Percentiles rank a stretch among this genome's conserved stretches.
phyloP scores from a whole-genome alignment of 2,888 invertebrate species.

The Scrobipalpa costella region DNA sequence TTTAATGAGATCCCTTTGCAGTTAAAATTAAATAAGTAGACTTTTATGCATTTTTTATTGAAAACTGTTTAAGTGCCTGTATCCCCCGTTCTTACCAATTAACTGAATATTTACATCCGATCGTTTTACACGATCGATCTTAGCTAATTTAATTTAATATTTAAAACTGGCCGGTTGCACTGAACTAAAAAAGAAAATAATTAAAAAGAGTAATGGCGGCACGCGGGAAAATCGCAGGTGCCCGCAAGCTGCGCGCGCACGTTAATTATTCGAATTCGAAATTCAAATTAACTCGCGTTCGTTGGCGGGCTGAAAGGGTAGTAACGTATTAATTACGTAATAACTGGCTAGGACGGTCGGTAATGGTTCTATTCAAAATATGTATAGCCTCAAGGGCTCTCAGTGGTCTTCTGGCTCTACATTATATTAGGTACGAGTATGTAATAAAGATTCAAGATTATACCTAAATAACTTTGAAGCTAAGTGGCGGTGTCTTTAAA shows the following conservation, averaged over 20 bases:
- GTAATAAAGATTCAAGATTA: not conserved
- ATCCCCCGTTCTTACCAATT: slow-evolving; percentile 6
- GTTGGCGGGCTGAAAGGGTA: slow-evolving; percentile 26
- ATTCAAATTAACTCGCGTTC: slow-evolving; percentile 34
- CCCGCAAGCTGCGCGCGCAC: slow-evolving; percentile 35
- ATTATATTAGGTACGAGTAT: not conserved
- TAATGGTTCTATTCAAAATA: slow-evolving; percentile 20
- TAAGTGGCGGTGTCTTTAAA: not conserved
- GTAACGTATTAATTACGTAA: slow-evolving; percentile 29
- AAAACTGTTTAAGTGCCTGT: not conserved
- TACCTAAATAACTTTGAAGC: not conserved
- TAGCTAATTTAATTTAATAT: slow-evolving; percentile 23
- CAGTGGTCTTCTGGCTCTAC: not conserved
- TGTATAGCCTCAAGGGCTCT: slow-evolving; percentile 6
- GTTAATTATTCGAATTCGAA: slow-evolving; percentile 35
- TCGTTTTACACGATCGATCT: slow-evolving; percentile 18
- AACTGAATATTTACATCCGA: slow-evolving; percentile 18
- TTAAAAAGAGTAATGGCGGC: slow-evolving; percentile 40
- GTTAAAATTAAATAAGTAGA: slow-evolving; percentile 2
- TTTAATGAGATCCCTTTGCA: not conserved
- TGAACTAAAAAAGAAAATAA: slow-evolving; percentile 27
- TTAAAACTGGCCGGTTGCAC: slow-evolving; percentile 20
- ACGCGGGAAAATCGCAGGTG: slow-evolving; percentile 33
- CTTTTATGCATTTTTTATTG: not conserved
- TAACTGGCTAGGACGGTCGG: slow-evolving; percentile 15